Conservation (phyloP, 2,797 vertebrate genomes). For the Apogon hyalosoma region DNA sequence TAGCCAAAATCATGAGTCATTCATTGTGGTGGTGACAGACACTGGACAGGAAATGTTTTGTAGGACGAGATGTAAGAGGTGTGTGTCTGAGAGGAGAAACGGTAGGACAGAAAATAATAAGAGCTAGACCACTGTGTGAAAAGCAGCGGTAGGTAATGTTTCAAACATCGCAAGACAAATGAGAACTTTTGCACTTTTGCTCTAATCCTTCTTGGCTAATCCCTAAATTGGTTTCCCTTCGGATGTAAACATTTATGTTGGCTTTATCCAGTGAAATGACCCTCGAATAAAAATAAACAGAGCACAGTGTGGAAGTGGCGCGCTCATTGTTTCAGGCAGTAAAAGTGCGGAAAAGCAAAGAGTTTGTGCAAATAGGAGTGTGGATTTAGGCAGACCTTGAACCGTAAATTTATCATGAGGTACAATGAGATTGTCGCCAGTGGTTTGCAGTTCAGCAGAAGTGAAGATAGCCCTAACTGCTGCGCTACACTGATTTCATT, state of each 20-base stretch:
- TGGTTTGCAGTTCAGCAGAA: constrained; percentile 26
- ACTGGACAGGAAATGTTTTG: constrained; percentile 41
- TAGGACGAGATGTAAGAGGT: constrained; percentile 15
- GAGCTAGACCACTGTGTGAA: too few relatives aligned
- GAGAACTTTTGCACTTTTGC: background rate
- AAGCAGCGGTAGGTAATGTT: too few relatives aligned
- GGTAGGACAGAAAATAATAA: too few relatives aligned
- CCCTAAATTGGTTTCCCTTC: constrained; percentile 27
- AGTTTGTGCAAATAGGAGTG: constrained; percentile 24
- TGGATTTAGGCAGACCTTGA: constrained; percentile 54
- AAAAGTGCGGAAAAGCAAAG: constrained; percentile 30
- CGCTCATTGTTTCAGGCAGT: constrained; percentile 27
- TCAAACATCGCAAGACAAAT: background rate
- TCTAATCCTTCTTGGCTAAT: constrained; percentile 31
- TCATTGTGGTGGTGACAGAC: constrained; percentile 51
- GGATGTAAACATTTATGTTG: constrained; percentile 48
- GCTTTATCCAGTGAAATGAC: constrained; percentile 26
- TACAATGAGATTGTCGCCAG: constrained; percentile 42
- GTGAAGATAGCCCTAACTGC: constrained; percentile 16
- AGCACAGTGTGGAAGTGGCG: constrained; percentile 15
- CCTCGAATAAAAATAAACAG: constrained; percentile 38
- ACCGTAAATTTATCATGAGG: constrained; percentile 56
- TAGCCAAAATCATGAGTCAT: constrained; percentile 46
- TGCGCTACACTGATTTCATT: constrained; percentile 18
- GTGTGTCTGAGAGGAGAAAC: constrained; percentile 1